These are phyloP conservation scores for Ploceus nigricollis DNA, from an alignment of 2,113 vertebrate genomes.

Conservation along the genomic window DNA sequence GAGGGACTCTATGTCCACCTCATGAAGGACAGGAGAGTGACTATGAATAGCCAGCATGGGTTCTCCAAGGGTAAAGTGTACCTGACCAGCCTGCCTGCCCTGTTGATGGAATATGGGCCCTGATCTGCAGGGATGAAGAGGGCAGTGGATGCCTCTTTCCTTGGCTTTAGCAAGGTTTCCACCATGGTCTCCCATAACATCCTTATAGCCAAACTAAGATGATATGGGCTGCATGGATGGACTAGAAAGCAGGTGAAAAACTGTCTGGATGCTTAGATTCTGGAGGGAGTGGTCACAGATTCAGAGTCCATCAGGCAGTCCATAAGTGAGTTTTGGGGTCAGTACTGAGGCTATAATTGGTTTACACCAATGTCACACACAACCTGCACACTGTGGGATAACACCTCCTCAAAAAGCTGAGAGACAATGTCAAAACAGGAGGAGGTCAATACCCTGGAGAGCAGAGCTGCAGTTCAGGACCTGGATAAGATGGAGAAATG, in stretches of 20 bases:
- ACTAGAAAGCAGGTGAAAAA: neutral
- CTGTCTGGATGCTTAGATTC: neutral
- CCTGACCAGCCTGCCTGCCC: neutral
- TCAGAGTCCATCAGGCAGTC: neutral
- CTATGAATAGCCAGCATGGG: neutral
- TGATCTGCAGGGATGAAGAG: neutral
- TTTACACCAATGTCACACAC: neutral
- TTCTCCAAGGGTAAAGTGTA: neutral
- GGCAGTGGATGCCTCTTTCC: neutral
- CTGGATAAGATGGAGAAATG: neutral
- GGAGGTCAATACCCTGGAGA: neutral
- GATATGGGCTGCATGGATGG: neutral
- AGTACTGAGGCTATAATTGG: neutral
- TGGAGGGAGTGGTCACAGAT: neutral
- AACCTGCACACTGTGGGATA: neutral
- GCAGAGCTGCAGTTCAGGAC: neutral
- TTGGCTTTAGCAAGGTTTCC: neutral
- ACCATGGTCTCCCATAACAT: neutral
- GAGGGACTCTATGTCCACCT: neutral
- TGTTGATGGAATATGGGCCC: neutral
- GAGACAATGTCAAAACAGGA: neutral
- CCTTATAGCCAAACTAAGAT: neutral
- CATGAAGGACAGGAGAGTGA: neutral
- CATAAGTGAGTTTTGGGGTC: neutral
- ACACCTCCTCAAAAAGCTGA: neutral